Conservation (phyloP, 2,888 invertebrate species). For the Eulithis prunata region DNA sequence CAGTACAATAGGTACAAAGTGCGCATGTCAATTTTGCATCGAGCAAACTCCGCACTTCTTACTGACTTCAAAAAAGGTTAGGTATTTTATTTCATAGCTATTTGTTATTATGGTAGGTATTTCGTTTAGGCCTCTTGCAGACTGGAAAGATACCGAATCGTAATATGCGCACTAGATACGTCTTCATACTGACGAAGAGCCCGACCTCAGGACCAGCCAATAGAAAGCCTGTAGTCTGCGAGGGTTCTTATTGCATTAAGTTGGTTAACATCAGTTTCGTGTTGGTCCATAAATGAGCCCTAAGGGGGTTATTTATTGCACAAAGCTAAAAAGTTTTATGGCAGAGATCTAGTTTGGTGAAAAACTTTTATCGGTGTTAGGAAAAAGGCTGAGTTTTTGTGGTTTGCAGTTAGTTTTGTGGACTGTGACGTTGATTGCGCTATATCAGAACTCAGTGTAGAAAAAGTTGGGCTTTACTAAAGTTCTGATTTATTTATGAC, state of each 20-base stretch:
- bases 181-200: no score
- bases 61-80: neutral
- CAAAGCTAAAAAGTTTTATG: neutral
- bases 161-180: no score
- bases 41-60: neutral
- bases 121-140: no score
- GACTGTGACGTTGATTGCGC: neutral
- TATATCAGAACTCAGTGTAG: neutral
- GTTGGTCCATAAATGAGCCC: no score
- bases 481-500: neutral
- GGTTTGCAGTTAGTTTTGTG: slow-evolving; percentile 1
- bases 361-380: slow-evolving; percentile 2
- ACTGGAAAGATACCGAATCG: no score
- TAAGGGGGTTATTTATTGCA: neutral
- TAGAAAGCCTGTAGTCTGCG: no score
- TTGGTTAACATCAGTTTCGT: no score
- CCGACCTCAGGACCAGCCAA: no score
- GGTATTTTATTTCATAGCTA: no score
- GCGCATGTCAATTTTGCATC: slow-evolving; percentile 6
- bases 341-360: neutral
- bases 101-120: no score
- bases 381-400: slow-evolving; percentile 1
- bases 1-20: neutral
- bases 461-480: neutral
- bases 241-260: no score